Percentiles rank a stretch among this genome's conserved stretches.
Evolutionary conservation across 2,888 invertebrate genomes (phyloP).

Genomic region (Physocephala rufipes): DNA sequence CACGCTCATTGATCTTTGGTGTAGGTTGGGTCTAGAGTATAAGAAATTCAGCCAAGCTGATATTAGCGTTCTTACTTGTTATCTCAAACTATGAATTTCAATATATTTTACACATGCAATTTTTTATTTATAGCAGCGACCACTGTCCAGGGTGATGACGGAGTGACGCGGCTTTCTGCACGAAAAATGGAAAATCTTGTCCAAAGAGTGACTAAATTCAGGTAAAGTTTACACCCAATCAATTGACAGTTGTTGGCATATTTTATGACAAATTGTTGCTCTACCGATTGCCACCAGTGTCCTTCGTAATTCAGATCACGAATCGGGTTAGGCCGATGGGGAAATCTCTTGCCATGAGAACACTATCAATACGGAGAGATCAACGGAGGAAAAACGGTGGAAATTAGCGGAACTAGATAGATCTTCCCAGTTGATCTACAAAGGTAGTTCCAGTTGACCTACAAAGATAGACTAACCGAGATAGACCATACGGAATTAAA

Average conservation of each 20-base stretch:
- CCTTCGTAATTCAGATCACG: background rate
- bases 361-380: too few species aligned
- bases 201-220: constrained; percentile 34
- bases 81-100: constrained; percentile 26
- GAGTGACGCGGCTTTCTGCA: background rate
- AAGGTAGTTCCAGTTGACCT: too few species aligned
- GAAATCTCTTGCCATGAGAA: background rate
- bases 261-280: constrained; percentile 23
- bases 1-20: too few species aligned
- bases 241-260: constrained; percentile 34
- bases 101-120: constrained; percentile 23
- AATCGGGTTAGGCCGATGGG: background rate
- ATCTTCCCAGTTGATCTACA: too few species aligned
- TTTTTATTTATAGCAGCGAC: constrained; percentile 1
- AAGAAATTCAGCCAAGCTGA: too few species aligned
- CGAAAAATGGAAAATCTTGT: constrained; percentile 29
- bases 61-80: background rate
- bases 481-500: too few species aligned
- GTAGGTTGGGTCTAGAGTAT: too few species aligned
- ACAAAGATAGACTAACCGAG: too few species aligned
- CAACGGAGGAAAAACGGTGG: too few species aligned
- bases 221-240: constrained; percentile 34
- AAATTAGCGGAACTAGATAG: too few species aligned
- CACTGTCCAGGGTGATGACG: background rate
- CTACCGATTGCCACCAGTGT: background rate